Percentiles rank a stretch among this genome's conserved stretches.
Evolutionary conservation across 2,113 vertebrate genomes (phyloP).

Genomic region (Phalacrocorax brasilianus): DNA sequence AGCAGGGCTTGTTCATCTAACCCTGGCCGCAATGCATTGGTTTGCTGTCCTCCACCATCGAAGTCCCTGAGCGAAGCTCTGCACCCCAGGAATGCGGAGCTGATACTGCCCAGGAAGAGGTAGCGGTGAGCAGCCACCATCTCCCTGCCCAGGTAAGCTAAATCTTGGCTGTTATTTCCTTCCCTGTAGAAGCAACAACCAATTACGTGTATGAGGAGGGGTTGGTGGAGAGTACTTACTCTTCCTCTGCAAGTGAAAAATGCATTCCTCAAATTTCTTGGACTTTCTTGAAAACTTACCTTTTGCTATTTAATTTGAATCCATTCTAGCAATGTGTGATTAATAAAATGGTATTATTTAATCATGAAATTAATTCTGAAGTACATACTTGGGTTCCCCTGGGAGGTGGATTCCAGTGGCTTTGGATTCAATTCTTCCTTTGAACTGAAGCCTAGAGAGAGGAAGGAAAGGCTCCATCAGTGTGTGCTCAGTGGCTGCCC

Average conservation of each 20-base stretch:
- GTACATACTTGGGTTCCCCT: conserved; percentile 89
- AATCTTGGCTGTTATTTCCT: neutral
- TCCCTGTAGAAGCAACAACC: neutral
- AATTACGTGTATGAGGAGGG: neutral
- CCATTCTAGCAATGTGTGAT: neutral
- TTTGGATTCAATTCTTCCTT: conserved; percentile 79
- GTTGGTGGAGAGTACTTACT: accelerated
- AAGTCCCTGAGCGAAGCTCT: neutral
- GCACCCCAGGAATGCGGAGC: neutral
- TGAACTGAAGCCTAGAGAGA: conserved; percentile 78
- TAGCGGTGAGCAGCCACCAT: neutral
- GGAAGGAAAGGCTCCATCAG: conserved; percentile 29
- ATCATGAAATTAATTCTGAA: neutral
- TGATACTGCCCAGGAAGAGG: neutral
- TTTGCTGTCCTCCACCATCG: neutral
- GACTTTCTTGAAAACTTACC: neutral
- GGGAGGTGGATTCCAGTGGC: conserved; percentile 74
- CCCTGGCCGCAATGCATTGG: neutral
- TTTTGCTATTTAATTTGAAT: neutral
- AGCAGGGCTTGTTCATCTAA: neutral
- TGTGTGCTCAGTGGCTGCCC: neutral
- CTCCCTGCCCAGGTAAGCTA: conserved; percentile 8
- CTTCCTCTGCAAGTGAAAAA: neutral
- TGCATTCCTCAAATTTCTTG: neutral
- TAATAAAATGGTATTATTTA: neutral